Evolutionary conservation across 2,888 invertebrate genomes (phyloP), one percentile per base, ranked within the genome.

Genomic region (Rhyacophila evoluta): DNA sequence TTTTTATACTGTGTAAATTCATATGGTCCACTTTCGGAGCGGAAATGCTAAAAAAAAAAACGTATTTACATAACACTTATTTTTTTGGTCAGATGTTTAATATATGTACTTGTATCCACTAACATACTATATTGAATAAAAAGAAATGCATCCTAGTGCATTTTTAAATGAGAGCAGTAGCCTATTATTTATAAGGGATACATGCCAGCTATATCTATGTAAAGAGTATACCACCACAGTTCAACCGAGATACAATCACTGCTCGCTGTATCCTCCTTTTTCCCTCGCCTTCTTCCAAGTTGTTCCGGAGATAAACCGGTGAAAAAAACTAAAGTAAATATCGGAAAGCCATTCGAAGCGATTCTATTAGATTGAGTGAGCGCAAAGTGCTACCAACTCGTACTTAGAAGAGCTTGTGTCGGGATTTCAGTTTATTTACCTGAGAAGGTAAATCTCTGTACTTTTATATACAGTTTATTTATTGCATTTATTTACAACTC

Each of bases 331-430:
- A 70, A 74, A 85, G 88, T 89, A 88, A 88, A 88, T 89, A 89
- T 89, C 86, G 88, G 88, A 88, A 88, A 89, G 87, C 87, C 87
- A 88, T 88, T 87, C 85, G 85, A 87, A 85, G 87, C 88, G 87
- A 89, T 89, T 89, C 88, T 88, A 88, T 89, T 89, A 88, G 87
- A 86, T 87, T 87, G 86, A 88, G 86, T 87, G 86, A 88, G 85
- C 85, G 84, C 83, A 83, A 84, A 84, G 84, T 84, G 85, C 84
- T 70, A 70, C 76, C 69, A 38, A 68, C 41, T 55, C 55, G 55
- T 55, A 55, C 15, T 55, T 25, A 55, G 55, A 55, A 19, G 55
- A 55, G 25, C 55, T 19, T 55, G 19, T 25, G 55, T 25, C 8
- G 1, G 25, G 55, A 55, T 55, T 55, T 55, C 15, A 55, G 55